These are phyloP conservation scores for Masnerella sp. DNA, from an alignment of 2,888 invertebrate genomes.

Conservation along the genomic window DNA sequence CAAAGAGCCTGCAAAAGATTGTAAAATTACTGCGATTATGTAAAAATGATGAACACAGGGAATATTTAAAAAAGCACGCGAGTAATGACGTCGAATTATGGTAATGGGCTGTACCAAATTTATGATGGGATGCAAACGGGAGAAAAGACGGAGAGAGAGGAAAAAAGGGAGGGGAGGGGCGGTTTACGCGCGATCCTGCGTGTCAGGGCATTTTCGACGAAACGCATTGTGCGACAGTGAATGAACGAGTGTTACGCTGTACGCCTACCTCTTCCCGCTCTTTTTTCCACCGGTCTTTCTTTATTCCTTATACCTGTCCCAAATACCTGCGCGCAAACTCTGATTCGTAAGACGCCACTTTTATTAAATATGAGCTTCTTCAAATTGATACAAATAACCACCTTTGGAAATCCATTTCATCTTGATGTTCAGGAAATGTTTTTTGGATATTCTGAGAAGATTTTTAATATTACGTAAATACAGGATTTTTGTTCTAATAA, in stretches of 20 bases:
- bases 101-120: no score
- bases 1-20: constrained; percentile 11
- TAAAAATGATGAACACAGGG: background rate
- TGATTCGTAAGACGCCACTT: constrained; percentile 14
- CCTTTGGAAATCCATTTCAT: background rate
- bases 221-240: constrained; percentile 45
- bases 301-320: constrained; percentile 32
- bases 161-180: background rate
- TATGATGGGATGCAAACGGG: no score
- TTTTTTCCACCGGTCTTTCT: constrained; percentile 17
- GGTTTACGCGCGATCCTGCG: constrained; percentile 32
- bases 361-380: constrained; percentile 8
- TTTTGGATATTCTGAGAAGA: no score
- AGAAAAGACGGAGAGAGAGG: background rate
- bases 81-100: no score
- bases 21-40: background rate
- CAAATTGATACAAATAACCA: constrained; percentile 17
- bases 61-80: background rate
- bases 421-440: background rate
- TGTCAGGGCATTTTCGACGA: constrained; percentile 40
- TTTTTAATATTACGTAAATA: no score
- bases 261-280: constrained; percentile 44
- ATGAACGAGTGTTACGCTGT: constrained; percentile 45
- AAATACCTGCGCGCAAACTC: constrained; percentile 36
- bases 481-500: no score